Base-by-base conservation (phyloP, 2,113 vertebrate species). In the Sander lucioperca region DNA sequence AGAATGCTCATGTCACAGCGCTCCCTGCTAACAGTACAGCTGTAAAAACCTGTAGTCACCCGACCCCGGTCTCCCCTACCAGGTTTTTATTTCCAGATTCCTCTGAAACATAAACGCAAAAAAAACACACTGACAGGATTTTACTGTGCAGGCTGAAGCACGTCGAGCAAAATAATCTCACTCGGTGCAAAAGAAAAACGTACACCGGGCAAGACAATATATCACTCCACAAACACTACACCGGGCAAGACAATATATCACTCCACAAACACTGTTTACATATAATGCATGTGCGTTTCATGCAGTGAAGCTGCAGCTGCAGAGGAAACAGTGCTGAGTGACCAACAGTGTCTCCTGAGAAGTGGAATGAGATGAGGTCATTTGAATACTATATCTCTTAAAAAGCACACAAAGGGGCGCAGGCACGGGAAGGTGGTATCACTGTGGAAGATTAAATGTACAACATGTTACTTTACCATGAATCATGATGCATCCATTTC, bases 401-500 rank as follows among this genome's bases (percentile, higher is more conserved):
- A 48, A 30, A 71, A 59, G 27, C 51, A 27, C 54, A 74, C 14
- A 39, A 68, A 73, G 27, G 77, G 71, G 68, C 68, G 77, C 73
- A 30, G 43, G 54, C 72, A 82, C 16, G 43, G 57, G 75, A 77
- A 70, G 76, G 70, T 74, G 21, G 80, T 61, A 82, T 83, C 73
- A 27, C 56, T 54, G 83, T 74, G 72, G 69, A 76, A 86, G 77
- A 84, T 70, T 66, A 76, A 81, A 86, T 69, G 74, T 53, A 78
- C 85, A 78, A 83, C 91, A 80, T 84, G 84, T 74, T 76, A 77
- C 85, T 85, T 80, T 65, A 86, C 85, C 75, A 78, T 89, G 86
- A 92, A 85, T 91, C 90, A 81, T 69, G 84, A 88, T 82, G 36
- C 82, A 68, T 88, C 89, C 79, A 81, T 91, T 92, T 94, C 89